Evolutionary conservation across 2,888 invertebrate species (phyloP).

Genomic region (Caenorhabditis drosophilae): DNA sequence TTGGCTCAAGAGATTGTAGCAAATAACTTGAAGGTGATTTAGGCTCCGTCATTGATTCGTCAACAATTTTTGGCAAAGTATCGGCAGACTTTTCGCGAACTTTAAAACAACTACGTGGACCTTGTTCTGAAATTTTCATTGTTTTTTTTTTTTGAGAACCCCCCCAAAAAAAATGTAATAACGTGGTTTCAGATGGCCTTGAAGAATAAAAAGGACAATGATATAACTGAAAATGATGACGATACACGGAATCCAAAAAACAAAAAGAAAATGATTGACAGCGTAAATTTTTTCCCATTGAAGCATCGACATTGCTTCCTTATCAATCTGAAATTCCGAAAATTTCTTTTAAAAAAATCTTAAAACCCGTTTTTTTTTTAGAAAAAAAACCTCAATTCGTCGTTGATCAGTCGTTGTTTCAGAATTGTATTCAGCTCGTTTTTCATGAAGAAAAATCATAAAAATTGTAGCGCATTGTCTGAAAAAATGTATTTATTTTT

Average conservation of each 20-base stretch:
- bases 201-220: conserved; percentile 52
- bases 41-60: background rate
- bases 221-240: conserved; percentile 56
- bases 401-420: conserved; percentile 15
- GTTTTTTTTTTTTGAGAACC: background rate
- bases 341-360: no score
- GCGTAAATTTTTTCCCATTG: conserved; percentile 54
- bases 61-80: no score
- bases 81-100: no score
- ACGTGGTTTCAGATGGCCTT: conserved; percentile 42
- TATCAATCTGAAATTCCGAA: no score
- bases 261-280: conserved; percentile 58
- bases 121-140: conserved; percentile 22
- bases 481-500: conserved; percentile 4
- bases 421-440: conserved; percentile 19
- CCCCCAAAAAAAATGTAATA: background rate
- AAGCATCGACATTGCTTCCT: conserved; percentile 17
- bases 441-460: conserved; percentile 34
- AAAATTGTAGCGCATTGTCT: conserved; percentile 43
- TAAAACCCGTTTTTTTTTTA: no score
- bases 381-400: no score
- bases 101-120: conserved; percentile 21
- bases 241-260: conserved; percentile 63
- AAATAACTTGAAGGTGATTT: conserved; percentile 1
- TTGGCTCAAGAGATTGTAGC: no score